Evolutionary conservation across 2,888 invertebrate genomes (phyloP).

Genomic region (Phyllotreta striolata): DNA sequence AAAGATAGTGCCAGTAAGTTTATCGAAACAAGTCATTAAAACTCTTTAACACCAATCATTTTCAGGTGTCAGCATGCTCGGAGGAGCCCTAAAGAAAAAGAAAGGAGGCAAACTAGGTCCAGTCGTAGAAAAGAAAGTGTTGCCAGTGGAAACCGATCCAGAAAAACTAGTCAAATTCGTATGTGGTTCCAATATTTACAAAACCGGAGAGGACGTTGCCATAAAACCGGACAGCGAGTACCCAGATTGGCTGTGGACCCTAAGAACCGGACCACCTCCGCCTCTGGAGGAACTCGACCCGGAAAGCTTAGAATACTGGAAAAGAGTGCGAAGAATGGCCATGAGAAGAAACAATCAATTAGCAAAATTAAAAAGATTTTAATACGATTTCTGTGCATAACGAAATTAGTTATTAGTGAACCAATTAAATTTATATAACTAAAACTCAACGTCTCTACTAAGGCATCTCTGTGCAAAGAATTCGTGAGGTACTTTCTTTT

Average conservation of each 20-base stretch:
- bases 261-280: slow-evolving; percentile 71
- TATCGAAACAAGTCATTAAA: too few relatives aligned
- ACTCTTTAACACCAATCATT: slow-evolving; percentile 16
- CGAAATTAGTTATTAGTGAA: not conserved
- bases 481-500: slow-evolving; percentile 64
- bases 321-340: slow-evolving; percentile 71
- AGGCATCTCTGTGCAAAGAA: slow-evolving; percentile 75
- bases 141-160: slow-evolving; percentile 88
- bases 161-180: slow-evolving; percentile 76
- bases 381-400: slow-evolving; percentile 37
- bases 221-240: slow-evolving; percentile 82
- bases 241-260: slow-evolving; percentile 90
- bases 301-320: slow-evolving; percentile 83
- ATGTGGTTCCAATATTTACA: slow-evolving; percentile 86
- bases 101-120: slow-evolving; percentile 70
- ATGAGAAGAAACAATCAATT: slow-evolving; percentile 71
- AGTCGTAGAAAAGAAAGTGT: slow-evolving; percentile 72
- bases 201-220: slow-evolving; percentile 82
- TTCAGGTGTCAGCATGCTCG: slow-evolving; percentile 58
- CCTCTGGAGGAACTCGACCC: slow-evolving; percentile 80
- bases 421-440: slow-evolving; percentile 40
- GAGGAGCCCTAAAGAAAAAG: slow-evolving; percentile 67
- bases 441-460: slow-evolving; percentile 65
- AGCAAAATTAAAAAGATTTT: slow-evolving; percentile 69
- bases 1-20: slow-evolving; percentile 51